Base-by-base conservation (phyloP, 2,888 invertebrate species). In the Habroteleia sp. region DNA sequence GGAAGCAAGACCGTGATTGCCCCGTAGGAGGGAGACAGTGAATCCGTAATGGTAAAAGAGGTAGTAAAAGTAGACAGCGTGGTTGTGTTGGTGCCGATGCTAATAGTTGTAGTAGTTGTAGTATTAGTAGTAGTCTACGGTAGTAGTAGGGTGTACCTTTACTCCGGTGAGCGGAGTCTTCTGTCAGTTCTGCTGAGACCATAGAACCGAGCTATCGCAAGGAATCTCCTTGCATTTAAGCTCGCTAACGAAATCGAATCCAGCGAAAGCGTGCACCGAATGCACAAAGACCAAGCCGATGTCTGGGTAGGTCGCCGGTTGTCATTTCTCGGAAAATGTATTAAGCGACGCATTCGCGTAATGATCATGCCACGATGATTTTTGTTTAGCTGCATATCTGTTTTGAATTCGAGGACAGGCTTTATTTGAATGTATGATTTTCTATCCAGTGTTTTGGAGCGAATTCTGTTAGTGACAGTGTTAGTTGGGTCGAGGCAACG, bases 141-240 rank as follows among this genome's bases (percentile, higher is more conserved):
- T 75, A 68, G 78, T 74, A 79, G 77, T 78, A 79, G 81, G 83
- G 83, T 85, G 82, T 83, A 83, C 81, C 80, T 85, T 82, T 74
- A 82, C 84, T 83, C 79, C 75, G 80, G 84, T 81, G 83, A 84
- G 82, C 82, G 83, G 83, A 82, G 82, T 80, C 81, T 79, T 80
- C 78, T 83, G 84, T 84, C 84, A 84, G 84, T 84, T 82, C 81
- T 81, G 78, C 81, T 80, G 82, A 83, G 83, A 82, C 83, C 82
- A 81, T 81, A 80, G 84, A 74, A 81, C 78, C 82, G 82, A 83
- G 81, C 78, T 82, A 80, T 81, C 81, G 82, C 80, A 80, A 81
- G 80, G 79, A 81, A 79, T 77, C 77, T 76, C 48, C 60, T 62
- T 69, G 62, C 56, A 41, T 44, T 74, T 58, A 44, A 35, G 35